Evolutionary conservation across 1,140 invertebrate genomes (phyloP).

Genomic region (Aporrectodea caliginosa): DNA sequence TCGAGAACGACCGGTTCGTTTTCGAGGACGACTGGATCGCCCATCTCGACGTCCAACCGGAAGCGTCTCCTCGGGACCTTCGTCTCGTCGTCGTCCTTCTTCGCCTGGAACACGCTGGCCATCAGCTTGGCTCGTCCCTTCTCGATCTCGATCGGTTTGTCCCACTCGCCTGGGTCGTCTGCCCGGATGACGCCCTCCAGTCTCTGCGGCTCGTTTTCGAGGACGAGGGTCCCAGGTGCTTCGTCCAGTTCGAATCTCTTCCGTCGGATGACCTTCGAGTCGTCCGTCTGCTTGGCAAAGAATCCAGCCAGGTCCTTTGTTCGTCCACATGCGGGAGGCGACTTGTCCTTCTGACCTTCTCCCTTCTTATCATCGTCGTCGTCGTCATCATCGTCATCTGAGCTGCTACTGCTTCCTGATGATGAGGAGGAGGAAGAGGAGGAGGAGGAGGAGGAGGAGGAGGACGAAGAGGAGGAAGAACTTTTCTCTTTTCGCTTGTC

Average conservation of each 20-base stretch:
- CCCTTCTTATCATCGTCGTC: background rate
- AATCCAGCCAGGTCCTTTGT: conserved; percentile 2
- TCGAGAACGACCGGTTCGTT: conserved; percentile 21
- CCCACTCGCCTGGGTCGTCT: conserved; percentile 14
- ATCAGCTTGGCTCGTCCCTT: conserved; percentile 4
- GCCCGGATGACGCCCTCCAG: conserved; percentile 17
- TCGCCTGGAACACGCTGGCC: conserved; percentile 5
- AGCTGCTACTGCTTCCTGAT: background rate
- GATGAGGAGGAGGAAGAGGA: background rate
- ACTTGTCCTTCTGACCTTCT: background rate
- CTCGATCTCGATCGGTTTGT: conserved; percentile 20
- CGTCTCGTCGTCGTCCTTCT: background rate
- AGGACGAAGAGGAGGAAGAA: background rate
- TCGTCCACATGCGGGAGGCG: background rate
- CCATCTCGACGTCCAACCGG: conserved; percentile 9
- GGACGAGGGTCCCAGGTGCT: background rate
- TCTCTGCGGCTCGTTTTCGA: conserved; percentile 14
- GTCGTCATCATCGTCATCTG: background rate
- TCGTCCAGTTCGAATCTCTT: conserved; percentile 1
- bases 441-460: background rate
- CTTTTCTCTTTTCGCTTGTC: background rate
- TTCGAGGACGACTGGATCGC: conserved; percentile 7
- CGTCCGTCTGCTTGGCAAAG: conserved; percentile 13
- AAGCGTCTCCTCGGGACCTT: background rate
- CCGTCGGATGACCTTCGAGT: background rate